Evolutionary conservation across 2,797 vertebrate genomes (phyloP).

Genomic region (Spatula clypeata): DNA sequence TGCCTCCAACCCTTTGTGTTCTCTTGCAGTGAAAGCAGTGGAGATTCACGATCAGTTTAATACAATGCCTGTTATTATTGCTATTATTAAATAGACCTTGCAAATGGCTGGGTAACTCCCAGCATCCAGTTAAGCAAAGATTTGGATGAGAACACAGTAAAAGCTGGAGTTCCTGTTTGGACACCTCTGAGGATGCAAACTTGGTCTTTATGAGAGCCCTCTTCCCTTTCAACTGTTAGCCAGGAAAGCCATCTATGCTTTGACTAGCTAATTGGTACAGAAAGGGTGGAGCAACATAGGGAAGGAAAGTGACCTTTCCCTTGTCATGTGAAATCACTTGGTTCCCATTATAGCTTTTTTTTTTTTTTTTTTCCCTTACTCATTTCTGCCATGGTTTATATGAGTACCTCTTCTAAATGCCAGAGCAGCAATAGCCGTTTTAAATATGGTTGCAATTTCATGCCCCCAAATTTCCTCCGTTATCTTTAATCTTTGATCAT

Average conservation of each 20-base stretch:
- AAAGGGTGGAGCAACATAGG: slow-evolving; percentile 36
- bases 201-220: slow-evolving; percentile 29
- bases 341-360: slow-evolving; percentile 22
- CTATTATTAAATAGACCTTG: slow-evolving; percentile 35
- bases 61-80: slow-evolving; percentile 13
- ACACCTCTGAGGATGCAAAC: slow-evolving; percentile 26
- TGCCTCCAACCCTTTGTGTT: fast-evolving
- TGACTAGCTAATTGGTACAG: slow-evolving; percentile 16
- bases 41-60: neutral
- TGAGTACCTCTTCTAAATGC: slow-evolving; percentile 57
- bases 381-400: slow-evolving; percentile 70
- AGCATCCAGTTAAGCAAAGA: slow-evolving; percentile 57
- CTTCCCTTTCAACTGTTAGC: slow-evolving; percentile 16
- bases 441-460: slow-evolving; percentile 81
- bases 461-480: slow-evolving; percentile 64
- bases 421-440: slow-evolving; percentile 69
- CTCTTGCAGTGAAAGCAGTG: neutral
- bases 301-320: slow-evolving; percentile 73
- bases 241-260: slow-evolving; percentile 59
- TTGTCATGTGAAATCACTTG: slow-evolving; percentile 66
- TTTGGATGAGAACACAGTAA: neutral
- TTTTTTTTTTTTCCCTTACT: neutral
- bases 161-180: slow-evolving; percentile 51
- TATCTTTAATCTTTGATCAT: slow-evolving; percentile 73
- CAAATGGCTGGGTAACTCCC: neutral